phyloP scores from a whole-genome alignment of 2,888 invertebrate genomes.

The Chorisops tibialis region DNA sequence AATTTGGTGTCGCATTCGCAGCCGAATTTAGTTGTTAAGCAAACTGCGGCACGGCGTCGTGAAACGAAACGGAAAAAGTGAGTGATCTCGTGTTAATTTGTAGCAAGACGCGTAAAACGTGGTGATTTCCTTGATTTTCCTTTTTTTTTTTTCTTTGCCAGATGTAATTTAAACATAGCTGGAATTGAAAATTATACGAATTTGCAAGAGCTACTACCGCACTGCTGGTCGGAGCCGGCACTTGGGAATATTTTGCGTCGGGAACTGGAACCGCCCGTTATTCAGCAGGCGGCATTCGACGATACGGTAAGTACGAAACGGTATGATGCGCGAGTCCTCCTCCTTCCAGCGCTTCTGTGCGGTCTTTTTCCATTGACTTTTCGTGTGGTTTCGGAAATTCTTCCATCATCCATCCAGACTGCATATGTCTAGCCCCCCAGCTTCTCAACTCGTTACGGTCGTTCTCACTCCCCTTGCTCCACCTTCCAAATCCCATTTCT shows the following conservation, averaged over 20 bases:
- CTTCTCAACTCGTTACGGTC: too few relatives aligned
- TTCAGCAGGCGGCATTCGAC: slow-evolving; percentile 85
- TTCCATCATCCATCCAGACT: too few relatives aligned
- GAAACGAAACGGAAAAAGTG: slow-evolving; percentile 38
- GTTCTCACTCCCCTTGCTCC: too few relatives aligned
- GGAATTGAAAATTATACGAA: slow-evolving; percentile 76
- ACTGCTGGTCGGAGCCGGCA: slow-evolving; percentile 75
- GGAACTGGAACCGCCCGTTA: slow-evolving; percentile 71
- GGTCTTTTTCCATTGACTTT: too few relatives aligned
- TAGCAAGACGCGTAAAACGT: too few relatives aligned
- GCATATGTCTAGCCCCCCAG: too few relatives aligned
- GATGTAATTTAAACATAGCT: slow-evolving; percentile 69
- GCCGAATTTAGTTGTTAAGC: slow-evolving; percentile 44
- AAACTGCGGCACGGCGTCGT: slow-evolving; percentile 30
- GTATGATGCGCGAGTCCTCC: too few relatives aligned
- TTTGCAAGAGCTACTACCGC: slow-evolving; percentile 63
- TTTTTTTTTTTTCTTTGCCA: slow-evolving; percentile 36
- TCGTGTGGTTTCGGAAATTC: too few relatives aligned
- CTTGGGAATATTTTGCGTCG: slow-evolving; percentile 58
- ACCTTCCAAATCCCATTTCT: too few relatives aligned
- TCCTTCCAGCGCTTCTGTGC: too few relatives aligned
- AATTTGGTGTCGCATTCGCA: slow-evolving; percentile 46
- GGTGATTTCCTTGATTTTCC: neutral
- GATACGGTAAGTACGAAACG: slow-evolving; percentile 56
- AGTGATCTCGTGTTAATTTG: neutral